These are phyloP conservation scores for Entomyzon cyanotis DNA, from an alignment of 2,113 vertebrate genomes.

Conservation along the genomic window DNA sequence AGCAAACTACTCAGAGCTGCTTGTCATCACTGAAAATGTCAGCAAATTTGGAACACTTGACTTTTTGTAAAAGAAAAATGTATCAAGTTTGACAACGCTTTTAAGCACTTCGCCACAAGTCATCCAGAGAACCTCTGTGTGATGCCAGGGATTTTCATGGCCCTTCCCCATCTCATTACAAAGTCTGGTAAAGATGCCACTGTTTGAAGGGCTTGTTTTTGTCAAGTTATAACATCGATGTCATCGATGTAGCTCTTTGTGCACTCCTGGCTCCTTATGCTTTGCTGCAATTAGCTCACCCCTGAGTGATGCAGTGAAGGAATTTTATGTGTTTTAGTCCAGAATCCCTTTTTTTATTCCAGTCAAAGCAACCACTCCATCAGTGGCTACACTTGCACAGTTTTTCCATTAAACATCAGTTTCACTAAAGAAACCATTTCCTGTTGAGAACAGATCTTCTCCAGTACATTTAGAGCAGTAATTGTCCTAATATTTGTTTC, in stretches of 20 bases:
- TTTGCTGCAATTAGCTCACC: background rate
- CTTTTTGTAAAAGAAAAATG: background rate
- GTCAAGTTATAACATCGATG: background rate
- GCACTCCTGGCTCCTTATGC: background rate
- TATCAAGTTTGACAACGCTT: background rate
- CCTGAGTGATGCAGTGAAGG: background rate
- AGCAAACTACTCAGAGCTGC: background rate
- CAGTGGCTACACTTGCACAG: background rate
- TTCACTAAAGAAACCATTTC: background rate
- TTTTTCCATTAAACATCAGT: background rate
- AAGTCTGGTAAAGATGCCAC: background rate
- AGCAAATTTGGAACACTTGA: background rate
- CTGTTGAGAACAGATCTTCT: background rate
- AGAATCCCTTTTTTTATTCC: background rate
- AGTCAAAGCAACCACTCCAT: background rate
- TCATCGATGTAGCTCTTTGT: background rate
- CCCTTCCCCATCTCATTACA: background rate
- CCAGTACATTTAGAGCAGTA: background rate
- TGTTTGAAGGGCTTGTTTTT: background rate
- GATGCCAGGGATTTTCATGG: background rate
- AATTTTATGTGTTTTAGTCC: background rate
- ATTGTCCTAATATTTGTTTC: background rate
- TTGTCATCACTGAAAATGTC: background rate
- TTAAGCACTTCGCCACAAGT: background rate
- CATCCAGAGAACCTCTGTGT: background rate